Evolutionary conservation across 2,113 vertebrate genomes (phyloP), one percentile per base, ranked within the genome.

Genomic region (Forbesichthys papilliferus): DNA sequence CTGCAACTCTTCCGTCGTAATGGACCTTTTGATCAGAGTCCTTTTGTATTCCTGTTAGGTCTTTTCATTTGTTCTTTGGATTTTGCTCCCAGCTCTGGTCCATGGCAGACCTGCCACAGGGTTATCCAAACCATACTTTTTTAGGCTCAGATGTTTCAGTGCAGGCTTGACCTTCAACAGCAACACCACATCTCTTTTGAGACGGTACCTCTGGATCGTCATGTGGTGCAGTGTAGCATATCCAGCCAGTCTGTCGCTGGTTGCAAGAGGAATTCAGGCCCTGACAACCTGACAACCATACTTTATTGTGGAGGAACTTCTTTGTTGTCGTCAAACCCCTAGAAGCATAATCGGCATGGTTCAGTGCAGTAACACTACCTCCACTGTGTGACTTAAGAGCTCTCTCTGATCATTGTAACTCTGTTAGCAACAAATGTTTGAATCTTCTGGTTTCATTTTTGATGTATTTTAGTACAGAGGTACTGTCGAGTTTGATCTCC

Each of bases 401-500:
- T 11, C 3, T 51, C 62, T 52, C 62, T 64, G 48, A 64, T 64
- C 11, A 49, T 3, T 3, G 16, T 52, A 4, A 13, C 20, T 33
- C 49, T 34, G 18, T 53, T 65, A 3, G 33, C 63, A 5, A 65
- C 27, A 33, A 53, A 42, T 3, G 54, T 73, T 2, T 57, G n/a
- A 60, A 73, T 27, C 27, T 27, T 27, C 2, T 27, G 27, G 27
- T 27, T 27, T 27, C 1, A 27, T 27, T 27, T 27, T 46, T 51
- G 11, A 73, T 51, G 14, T 66, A 73, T 27, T 58, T 66, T 9
- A 66, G 20, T 27, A 65, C 48, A 8, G 48, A 33, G 13, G 11
- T 62, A 16, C 48, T 62, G 20, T 70, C 59, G 9, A 67, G 20
- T 2, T 67, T 48, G 3, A 66, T 14, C 55, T 73, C 64, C 11